Evolutionary conservation across 2,888 invertebrate species (phyloP), one percentile per base, ranked within the genome.

Genomic region (Leptinotarsa haldemani): DNA sequence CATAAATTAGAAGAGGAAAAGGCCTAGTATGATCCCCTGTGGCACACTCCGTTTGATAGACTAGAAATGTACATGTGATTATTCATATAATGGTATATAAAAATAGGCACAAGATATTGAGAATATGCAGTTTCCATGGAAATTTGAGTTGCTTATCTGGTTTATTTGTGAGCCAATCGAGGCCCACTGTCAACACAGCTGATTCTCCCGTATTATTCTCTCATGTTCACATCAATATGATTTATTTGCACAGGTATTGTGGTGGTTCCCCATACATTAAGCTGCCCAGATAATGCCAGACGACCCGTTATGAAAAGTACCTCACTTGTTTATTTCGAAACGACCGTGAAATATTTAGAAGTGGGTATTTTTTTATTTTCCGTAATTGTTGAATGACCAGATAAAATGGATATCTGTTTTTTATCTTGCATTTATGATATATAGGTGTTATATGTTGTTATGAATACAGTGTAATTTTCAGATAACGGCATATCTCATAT

Each of bases 351-450:
- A 18, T 56, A 15, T 56, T 56, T 12, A 9, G 3, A 13, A 22
- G 5, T 13, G 22, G 56, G 56, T 56, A 22, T 22, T 56, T 56
- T 56, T 56, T 56, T 4, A 9, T 22, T 20, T 56, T 20, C 22
- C 56, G 13, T 22, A 15, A 56, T 22, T 56, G 56, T 22, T 56
- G 22, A 20, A 56, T 56, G 56, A 56, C 56, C 22, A 22, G 56
- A 56, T 56, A 56, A 56, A 56, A 20, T 56, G 56, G 15, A 22
- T 22, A 56, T 56, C 56, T 56, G 56, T 22, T 56, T 56, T 22
- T 56, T 56, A 56, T 56, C 56, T 56, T 56, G 22, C 20, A 56
- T 56, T 56, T 20, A 18, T 56, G 56, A 25, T 20, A 13, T 13
- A 13, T 56, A 22, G 3, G 12, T 22, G 20, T 22, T 7, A 22